A percentile compares a stretch with the other conserved stretches of the same genome.
These are phyloP conservation scores for Loripinus fragilis DNA, from an alignment of 2,888 invertebrate species.

Conservation along the genomic window DNA sequence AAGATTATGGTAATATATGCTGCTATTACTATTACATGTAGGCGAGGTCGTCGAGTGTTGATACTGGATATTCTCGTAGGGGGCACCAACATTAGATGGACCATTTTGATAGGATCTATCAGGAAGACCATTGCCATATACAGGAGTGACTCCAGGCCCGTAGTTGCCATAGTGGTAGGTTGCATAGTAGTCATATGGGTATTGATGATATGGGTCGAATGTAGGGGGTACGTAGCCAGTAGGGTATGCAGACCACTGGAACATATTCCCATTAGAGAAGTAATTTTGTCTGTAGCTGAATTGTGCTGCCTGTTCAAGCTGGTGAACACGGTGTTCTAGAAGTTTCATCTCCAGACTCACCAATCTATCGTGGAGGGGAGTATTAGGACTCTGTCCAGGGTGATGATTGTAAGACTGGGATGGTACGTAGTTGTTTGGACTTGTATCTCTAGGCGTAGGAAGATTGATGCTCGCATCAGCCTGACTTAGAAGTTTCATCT, in stretches of 20 bases:
- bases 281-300: background rate
- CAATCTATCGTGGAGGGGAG: background rate
- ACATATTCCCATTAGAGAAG: background rate
- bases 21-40: background rate
- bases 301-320: background rate
- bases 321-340: background rate
- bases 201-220: too few relatives aligned
- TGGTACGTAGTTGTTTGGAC: background rate
- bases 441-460: background rate
- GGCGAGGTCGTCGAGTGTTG: too few relatives aligned
- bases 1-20: background rate
- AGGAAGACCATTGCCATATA: too few relatives aligned
- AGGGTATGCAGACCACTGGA: background rate
- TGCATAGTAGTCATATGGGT: background rate
- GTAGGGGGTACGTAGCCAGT: too few relatives aligned
- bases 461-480: background rate
- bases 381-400: background rate
- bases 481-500: background rate
- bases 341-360: background rate
- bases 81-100: too few relatives aligned
- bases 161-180: background rate
- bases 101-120: too few relatives aligned
- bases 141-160: background rate
- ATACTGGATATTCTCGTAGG: too few relatives aligned
- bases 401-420: background rate